Evolutionary conservation across 2,797 vertebrate genomes (phyloP).

Genomic region (Petrocephalus schoutedeni): DNA sequence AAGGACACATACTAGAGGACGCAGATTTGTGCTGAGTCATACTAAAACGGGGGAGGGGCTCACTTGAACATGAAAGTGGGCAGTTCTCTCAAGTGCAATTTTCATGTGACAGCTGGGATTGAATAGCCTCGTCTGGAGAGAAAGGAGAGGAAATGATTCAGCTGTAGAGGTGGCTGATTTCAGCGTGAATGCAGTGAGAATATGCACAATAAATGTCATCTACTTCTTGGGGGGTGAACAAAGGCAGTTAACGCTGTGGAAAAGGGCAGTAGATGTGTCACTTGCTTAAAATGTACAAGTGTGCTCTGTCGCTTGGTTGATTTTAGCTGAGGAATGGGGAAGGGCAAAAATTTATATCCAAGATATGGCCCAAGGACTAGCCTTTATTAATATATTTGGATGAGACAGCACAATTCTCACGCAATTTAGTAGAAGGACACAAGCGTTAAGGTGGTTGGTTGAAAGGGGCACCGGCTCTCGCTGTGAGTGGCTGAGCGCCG

Average conservation of each 20-base stretch:
- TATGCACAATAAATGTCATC: neutral
- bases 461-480: neutral
- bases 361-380: neutral
- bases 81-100: neutral
- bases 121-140: neutral
- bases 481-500: neutral
- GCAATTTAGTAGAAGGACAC: neutral
- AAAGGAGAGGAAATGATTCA: neutral
- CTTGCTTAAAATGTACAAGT: neutral
- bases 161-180: neutral
- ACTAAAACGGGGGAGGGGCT: neutral
- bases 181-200: neutral
- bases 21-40: slow-evolving; percentile 10
- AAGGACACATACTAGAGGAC: slow-evolving; percentile 2
- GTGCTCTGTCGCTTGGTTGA: neutral
- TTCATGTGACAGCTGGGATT: neutral
- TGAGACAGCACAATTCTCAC: neutral
- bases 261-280: neutral
- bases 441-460: neutral
- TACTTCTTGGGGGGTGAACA: neutral
- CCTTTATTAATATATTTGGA: neutral
- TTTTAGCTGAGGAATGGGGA: neutral
- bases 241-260: neutral
- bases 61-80: neutral
- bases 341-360: neutral